These are phyloP conservation scores for Eublepharis macularius DNA, from an alignment of 2,113 vertebrate genomes.

Conservation along the genomic window DNA sequence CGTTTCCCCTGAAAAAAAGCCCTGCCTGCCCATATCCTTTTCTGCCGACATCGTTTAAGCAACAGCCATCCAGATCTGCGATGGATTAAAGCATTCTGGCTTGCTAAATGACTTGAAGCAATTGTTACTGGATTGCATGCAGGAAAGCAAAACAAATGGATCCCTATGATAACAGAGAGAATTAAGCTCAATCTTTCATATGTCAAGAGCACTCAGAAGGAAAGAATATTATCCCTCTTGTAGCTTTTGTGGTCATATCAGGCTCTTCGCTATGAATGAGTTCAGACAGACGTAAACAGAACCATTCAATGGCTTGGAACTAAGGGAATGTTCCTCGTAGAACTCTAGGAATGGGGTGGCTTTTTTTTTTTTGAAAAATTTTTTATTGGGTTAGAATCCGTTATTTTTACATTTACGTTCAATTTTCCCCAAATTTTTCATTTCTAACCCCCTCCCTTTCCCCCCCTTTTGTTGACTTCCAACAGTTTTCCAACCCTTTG, in stretches of 20 bases:
- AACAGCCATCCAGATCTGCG: neutral
- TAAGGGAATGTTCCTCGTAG: neutral
- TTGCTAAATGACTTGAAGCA: neutral
- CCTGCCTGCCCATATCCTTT: too few relatives aligned
- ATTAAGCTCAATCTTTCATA: neutral
- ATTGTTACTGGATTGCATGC: neutral
- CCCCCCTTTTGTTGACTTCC: too few relatives aligned
- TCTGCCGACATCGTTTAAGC: neutral
- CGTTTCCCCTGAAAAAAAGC: too few relatives aligned
- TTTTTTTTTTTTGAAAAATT: too few relatives aligned
- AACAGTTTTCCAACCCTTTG: too few relatives aligned
- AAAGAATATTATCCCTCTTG: neutral
- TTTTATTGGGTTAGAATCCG: too few relatives aligned
- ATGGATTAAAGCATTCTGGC: neutral
- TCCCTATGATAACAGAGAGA: neutral
- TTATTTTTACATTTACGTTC: too few relatives aligned
- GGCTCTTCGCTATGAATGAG: neutral
- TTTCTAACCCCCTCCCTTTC: too few relatives aligned
- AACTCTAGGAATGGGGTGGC: neutral
- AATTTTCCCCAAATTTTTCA: too few relatives aligned
- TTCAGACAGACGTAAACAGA: neutral
- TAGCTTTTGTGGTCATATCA: neutral
- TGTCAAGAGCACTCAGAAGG: neutral
- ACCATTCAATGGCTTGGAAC: neutral
- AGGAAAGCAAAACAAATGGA: conserved; percentile 1